Percentiles rank a stretch among this genome's conserved stretches.
These are phyloP conservation scores for Indicator indicator DNA, from an alignment of 2,113 vertebrate genomes.

Conservation along the genomic window DNA sequence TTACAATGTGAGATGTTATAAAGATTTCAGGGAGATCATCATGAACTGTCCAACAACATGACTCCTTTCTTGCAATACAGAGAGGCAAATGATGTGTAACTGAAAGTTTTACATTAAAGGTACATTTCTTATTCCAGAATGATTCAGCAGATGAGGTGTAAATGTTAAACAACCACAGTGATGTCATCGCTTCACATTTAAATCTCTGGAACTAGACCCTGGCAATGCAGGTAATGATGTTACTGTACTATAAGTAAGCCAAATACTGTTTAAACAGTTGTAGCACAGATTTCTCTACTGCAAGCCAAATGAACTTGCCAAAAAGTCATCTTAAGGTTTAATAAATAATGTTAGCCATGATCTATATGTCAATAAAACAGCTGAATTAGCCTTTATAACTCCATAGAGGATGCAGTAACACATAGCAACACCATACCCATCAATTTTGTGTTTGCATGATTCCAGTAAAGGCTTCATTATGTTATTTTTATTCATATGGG, in stretches of 20 bases:
- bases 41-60: neutral
- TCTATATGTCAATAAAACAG: neutral
- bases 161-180: neutral
- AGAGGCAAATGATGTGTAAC: neutral
- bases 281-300: neutral
- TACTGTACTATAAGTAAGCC: neutral
- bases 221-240: neutral
- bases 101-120: neutral
- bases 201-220: neutral
- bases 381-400: neutral
- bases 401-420: neutral
- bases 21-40: neutral
- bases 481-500: neutral
- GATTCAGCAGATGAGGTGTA: slow-evolving; percentile 53
- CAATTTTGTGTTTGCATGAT: neutral
- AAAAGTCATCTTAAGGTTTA: neutral
- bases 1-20: neutral
- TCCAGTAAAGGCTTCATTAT: neutral
- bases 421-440: neutral
- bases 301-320: slow-evolving; percentile 25
- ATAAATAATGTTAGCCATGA: neutral
- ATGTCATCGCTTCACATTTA: neutral
- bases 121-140: neutral
- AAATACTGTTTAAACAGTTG: neutral
- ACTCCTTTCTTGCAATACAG: neutral